Evolutionary conservation across 2,888 invertebrate species (phyloP).

Genomic region (Lithophane semibrunnea): DNA sequence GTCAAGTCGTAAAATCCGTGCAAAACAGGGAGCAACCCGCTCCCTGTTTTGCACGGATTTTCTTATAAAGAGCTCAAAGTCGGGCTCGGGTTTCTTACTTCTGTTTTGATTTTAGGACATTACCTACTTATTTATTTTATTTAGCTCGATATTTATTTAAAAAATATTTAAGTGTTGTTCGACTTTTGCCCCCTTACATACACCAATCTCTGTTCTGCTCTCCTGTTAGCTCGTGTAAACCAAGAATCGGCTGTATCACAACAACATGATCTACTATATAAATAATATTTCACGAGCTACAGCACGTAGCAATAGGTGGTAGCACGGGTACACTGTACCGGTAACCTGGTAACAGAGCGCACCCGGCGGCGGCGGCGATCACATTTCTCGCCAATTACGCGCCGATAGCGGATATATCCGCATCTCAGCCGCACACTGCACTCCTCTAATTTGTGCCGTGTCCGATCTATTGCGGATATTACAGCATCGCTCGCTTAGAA

Average conservation of each 20-base stretch:
- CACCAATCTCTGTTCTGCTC: neutral
- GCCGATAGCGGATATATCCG: constrained; percentile 66
- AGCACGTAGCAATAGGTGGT: neutral
- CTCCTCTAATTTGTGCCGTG: constrained; percentile 54
- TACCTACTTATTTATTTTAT: no score
- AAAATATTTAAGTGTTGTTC: neutral
- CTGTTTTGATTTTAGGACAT: neutral
- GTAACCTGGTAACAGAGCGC: constrained; percentile 50
- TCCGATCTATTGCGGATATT: constrained; percentile 44
- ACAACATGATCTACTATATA: neutral
- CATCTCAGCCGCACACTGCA: constrained; percentile 52
- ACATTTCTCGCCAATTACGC: constrained; percentile 73
- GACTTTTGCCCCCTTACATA: neutral
- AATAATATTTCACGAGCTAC: neutral
- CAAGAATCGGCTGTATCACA: neutral
- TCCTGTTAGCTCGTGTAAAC: neutral
- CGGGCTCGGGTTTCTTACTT: neutral
- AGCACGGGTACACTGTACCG: constrained; percentile 13
- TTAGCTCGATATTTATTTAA: neutral
- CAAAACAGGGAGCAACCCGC: no score
- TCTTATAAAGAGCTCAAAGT: no score
- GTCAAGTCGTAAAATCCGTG: no score
- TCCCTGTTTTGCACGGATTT: no score
- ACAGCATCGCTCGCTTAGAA: neutral
- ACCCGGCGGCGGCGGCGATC: constrained; percentile 60